These are phyloP conservation scores for Neotoxoptera formosana DNA, from an alignment of 1,140 invertebrate species.

Conservation along the genomic window DNA sequence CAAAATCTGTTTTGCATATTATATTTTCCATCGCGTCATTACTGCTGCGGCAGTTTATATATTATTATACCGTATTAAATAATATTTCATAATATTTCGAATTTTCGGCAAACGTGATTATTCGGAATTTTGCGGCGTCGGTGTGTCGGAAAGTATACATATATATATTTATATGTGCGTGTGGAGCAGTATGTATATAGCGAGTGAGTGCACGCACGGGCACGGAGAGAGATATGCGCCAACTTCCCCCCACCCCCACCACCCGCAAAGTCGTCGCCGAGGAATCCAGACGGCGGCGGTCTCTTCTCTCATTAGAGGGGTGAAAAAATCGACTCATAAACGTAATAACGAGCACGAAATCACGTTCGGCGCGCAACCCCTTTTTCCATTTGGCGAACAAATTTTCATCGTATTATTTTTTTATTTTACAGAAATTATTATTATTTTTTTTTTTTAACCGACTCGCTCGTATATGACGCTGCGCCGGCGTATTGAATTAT, in stretches of 20 bases:
- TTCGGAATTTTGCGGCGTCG: slow-evolving; percentile 23
- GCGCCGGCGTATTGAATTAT: neutral
- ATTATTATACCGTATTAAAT: neutral
- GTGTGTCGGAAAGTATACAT: neutral
- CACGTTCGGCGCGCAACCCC: slow-evolving; percentile 44
- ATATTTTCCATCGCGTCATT: slow-evolving; percentile 16
- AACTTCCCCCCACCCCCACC: neutral
- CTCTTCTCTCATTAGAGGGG: neutral
- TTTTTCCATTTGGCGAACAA: slow-evolving; percentile 15
- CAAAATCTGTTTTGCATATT: neutral
- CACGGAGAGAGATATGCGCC: neutral
- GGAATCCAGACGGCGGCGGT: neutral
- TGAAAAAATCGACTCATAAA: slow-evolving; percentile 23
- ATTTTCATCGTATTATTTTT: slow-evolving; percentile 14
- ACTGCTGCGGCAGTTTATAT: neutral
- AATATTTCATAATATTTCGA: slow-evolving; percentile 31
- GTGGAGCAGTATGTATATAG: neutral
- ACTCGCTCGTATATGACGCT: neutral
- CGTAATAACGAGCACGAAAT: slow-evolving; percentile 52
- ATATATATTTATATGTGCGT: neutral
- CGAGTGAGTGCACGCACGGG: neutral
- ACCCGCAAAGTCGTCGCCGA: neutral
- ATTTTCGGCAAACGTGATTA: slow-evolving; percentile 46
- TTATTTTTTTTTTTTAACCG: neutral
- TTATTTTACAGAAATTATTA: slow-evolving; percentile 22